Base-by-base conservation (phyloP, 2,888 invertebrate genomes). In the Eupelmus urozonus region DNA sequence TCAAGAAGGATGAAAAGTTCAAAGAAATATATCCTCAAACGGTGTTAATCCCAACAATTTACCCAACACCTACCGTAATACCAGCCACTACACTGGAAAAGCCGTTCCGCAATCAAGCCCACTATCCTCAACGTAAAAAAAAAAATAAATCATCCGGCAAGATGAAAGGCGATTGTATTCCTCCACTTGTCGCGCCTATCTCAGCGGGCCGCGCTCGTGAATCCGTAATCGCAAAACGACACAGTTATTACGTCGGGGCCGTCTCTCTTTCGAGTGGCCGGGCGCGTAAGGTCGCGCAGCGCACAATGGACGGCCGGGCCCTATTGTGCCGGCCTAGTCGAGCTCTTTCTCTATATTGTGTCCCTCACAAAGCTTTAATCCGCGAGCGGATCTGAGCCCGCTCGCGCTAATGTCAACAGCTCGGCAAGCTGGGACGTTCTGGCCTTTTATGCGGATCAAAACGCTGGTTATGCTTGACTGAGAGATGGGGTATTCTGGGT, bases 351-450 rank as follows among this genome's bases (percentile, higher is more conserved):
- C 53, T 76, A 29, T 25, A 88, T 89, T 88, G 87, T 87, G 84
- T 78, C 82, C 82, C 66, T 70, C 81, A 87, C 88, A 88, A 89
- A 89, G 88, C 86, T 87, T 87, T 89, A 89, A 89, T 89, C 89
- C 88, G 84, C 85, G 85, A 86, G 82, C 86, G 85, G 86, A 89
- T 89, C 88, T 87, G n/a, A n/a, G n/a, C n/a, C n/a, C n/a, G n/a
- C n/a, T n/a, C n/a, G 84, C 86, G 85, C 88, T 65, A 71, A 66
- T 82, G 81, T 82, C 81, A 78, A 81, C 78, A 81, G 57, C 65
- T 42, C 2, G 16, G n/a, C n/a, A 13, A n/a, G 20, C 20, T 18
- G 42, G 18, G 45, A 69, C 71, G 16, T 62, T 69, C 4, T 18
- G 23, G 20, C 27, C 71, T 65, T 62, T 49, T 9, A 42, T 53